Base-by-base conservation (phyloP, 1,140 invertebrate species). In the Sweltsa coloradensis region DNA sequence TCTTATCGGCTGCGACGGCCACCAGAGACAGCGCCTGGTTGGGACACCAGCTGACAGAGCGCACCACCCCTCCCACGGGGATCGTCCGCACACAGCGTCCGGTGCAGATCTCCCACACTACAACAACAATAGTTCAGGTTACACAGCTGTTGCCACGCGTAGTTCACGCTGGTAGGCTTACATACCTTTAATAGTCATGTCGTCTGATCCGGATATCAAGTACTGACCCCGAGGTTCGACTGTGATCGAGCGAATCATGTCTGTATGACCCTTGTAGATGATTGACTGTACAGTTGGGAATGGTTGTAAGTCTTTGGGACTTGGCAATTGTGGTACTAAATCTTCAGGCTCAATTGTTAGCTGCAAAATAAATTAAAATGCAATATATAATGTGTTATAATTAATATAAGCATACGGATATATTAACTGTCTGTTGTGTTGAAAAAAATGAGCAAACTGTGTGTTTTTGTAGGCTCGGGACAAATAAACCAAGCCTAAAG, bases 301-400 rank as follows among this genome's bases (percentile, higher is more conserved):
- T 9, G 97, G 97, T 64, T 96, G 93, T 26, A 99, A 65, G 67
- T 99, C 95, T 58, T 83, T 85, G 1, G 95, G 94, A 63, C 89
- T 92, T 2, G 96, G 97, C 51, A 99, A 63, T 66, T 94, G 85
- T 3, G 97, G 97, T 34, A 99, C 83, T 39, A 99, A 68, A 59
- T 90, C 88, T 63, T 97, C 89, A 0, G 92, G 86, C 62, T 90
- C 77, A 58, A 93, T 90, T 31, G 89, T 93, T 45, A 95, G 60
- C 68, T 75, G 57, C 29, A 63, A 51, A 47, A n/a, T n/a, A n/a
- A n/a, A n/a, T n/a, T n/a, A n/a, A n/a, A n/a, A n/a, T n/a, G n/a
- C n/a, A n/a, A n/a, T n/a, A n/a, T n/a, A n/a, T n/a, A n/a, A n/a
- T n/a, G n/a, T n/a, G n/a, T n/a, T n/a, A n/a, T n/a, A n/a, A n/a